phyloP scores from a whole-genome alignment of 2,888 invertebrate genomes.

The Epirrita christyi region DNA sequence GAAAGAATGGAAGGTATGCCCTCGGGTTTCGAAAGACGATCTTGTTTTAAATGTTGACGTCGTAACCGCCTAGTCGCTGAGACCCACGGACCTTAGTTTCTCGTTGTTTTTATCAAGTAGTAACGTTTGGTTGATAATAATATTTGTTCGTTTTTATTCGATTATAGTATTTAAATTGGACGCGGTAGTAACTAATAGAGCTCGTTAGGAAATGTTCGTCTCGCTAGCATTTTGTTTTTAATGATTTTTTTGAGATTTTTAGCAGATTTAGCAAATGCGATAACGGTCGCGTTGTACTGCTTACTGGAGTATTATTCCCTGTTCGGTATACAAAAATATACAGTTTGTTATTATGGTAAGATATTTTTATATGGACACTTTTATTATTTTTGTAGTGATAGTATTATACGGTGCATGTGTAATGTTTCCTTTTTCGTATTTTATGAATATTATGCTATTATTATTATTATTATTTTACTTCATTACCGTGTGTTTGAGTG shows the following conservation, averaged over 20 bases:
- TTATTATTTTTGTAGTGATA: constrained; percentile 82
- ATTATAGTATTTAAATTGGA: constrained; percentile 73
- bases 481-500: constrained; percentile 83
- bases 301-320: constrained; percentile 76
- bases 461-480: constrained; percentile 77
- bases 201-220: constrained; percentile 76
- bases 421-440: constrained; percentile 66
- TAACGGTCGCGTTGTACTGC: constrained; percentile 53
- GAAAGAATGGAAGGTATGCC: constrained; percentile 44
- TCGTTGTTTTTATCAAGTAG: constrained; percentile 72
- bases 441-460: constrained; percentile 79
- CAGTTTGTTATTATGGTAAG: constrained; percentile 83
- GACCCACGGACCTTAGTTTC: constrained; percentile 74
- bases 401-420: constrained; percentile 83
- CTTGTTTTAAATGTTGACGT: constrained; percentile 55
- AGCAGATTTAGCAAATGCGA: constrained; percentile 48
- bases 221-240: constrained; percentile 76
- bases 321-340: constrained; percentile 79
- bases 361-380: constrained; percentile 78
- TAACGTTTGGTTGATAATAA: constrained; percentile 78
- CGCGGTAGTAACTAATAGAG: constrained; percentile 82
- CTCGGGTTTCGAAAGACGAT: constrained; percentile 59
- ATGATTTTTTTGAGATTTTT: constrained; percentile 73
- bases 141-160: constrained; percentile 78
- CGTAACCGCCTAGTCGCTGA: constrained; percentile 84